These are phyloP conservation scores for Bombus picipes DNA, from an alignment of 1,140 invertebrate genomes.

Conservation along the genomic window DNA sequence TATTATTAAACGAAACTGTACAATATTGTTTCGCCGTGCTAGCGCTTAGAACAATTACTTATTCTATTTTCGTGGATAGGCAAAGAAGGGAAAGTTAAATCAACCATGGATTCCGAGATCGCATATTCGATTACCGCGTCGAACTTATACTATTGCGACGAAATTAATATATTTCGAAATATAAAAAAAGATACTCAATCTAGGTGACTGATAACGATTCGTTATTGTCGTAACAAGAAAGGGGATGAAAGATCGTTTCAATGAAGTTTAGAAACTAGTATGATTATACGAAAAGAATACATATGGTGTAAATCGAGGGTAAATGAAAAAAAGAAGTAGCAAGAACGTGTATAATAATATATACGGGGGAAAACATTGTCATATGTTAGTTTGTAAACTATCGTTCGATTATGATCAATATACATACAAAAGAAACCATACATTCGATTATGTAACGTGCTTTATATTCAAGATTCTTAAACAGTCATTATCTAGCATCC, in stretches of 20 bases:
- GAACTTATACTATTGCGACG: constrained; percentile 17
- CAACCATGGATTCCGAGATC: constrained; percentile 24
- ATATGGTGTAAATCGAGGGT: background rate
- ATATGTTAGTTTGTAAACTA: constrained; percentile 16
- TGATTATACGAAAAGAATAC: constrained; percentile 13
- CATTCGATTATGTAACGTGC: constrained; percentile 5
- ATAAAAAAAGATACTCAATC: constrained; percentile 44
- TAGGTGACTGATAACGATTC: constrained; percentile 29
- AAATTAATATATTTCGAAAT: constrained; percentile 6
- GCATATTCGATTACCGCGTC: background rate
- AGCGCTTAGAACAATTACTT: background rate
- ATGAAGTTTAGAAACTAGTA: constrained; percentile 3
- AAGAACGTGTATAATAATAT: constrained; percentile 5
- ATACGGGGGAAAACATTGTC: constrained; percentile 19
- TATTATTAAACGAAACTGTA: constrained; percentile 50
- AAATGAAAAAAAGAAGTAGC: background rate
- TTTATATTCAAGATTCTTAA: background rate
- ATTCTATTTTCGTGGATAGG: background rate
- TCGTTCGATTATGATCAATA: constrained; percentile 5
- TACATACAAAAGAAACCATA: constrained; percentile 21
- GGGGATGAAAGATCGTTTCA: background rate
- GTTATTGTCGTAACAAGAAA: background rate
- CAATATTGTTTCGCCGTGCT: constrained; percentile 30
- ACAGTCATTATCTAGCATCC: constrained; percentile 1
- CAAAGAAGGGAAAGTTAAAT: constrained; percentile 12